Percentiles rank a stretch among this genome's conserved stretches.
Conservation (phyloP, 2,888 invertebrate species). For the Lithophane semibrunnea region DNA sequence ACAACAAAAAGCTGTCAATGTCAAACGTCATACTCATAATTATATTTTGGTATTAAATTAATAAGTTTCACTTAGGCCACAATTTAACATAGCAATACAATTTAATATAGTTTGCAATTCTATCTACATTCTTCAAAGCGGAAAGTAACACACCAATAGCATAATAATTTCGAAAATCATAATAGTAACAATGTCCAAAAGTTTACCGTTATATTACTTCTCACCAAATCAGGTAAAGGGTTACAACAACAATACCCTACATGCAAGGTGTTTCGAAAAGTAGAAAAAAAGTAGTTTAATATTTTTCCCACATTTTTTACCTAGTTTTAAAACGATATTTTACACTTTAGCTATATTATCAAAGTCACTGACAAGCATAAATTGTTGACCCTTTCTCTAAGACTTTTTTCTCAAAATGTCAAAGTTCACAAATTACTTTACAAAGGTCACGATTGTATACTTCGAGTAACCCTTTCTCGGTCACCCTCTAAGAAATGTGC, state of each 20-base stretch:
- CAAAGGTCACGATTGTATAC: constrained; percentile 44
- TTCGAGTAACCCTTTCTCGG: constrained; percentile 20
- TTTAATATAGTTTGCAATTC: background rate
- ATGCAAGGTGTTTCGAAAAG: background rate
- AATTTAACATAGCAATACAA: background rate
- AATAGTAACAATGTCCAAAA: background rate
- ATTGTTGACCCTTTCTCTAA: constrained; percentile 45
- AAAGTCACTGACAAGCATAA: constrained; percentile 48
- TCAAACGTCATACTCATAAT: background rate
- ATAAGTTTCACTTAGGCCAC: too few species aligned
- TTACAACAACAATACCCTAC: background rate
- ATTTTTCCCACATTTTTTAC: constrained; percentile 9
- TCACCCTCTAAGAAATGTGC: background rate
- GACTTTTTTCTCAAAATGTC: constrained; percentile 50
- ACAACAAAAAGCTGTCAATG: background rate
- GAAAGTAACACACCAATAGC: background rate
- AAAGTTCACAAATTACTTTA: constrained; percentile 53
- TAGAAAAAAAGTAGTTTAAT: background rate
- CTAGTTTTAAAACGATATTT: background rate
- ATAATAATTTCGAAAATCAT: background rate
- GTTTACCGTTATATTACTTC: constrained; percentile 14
- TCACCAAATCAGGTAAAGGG: constrained; percentile 11
- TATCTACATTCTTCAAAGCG: background rate
- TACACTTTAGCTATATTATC: background rate
- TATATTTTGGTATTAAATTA: background rate